These are phyloP conservation scores for Melitaea cinxia DNA, from an alignment of 1,140 invertebrate genomes.

Conservation along the genomic window DNA sequence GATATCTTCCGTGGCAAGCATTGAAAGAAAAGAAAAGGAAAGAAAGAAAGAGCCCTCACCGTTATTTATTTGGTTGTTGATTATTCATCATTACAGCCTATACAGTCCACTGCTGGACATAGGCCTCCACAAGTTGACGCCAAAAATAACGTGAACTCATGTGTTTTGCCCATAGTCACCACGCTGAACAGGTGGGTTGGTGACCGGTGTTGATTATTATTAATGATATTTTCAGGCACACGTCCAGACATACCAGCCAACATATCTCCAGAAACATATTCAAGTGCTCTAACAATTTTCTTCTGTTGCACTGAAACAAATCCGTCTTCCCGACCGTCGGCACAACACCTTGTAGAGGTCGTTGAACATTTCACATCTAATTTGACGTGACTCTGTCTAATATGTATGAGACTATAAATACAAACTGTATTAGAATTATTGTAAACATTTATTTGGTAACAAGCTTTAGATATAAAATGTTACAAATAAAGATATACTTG, in stretches of 20 bases:
- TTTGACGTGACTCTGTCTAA: background rate
- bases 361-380: constrained; percentile 29
- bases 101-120: too few species aligned
- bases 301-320: constrained; percentile 86
- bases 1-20: too few species aligned
- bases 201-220: too few species aligned
- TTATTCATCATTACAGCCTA: too few species aligned
- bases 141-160: too few species aligned
- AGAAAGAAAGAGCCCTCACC: too few species aligned
- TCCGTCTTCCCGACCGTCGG: constrained; percentile 84
- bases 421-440: background rate
- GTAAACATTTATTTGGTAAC: background rate
- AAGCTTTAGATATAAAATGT: constrained; percentile 19
- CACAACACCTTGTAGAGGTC: constrained; percentile 56
- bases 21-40: too few species aligned
- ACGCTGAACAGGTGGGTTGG: too few species aligned
- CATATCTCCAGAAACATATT: constrained; percentile 84
- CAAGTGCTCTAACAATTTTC: constrained; percentile 86
- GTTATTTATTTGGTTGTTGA: too few species aligned
- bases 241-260: constrained; percentile 86
- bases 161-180: too few species aligned
- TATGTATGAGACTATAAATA: background rate
- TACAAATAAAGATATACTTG: too few species aligned
- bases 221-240: constrained; percentile 78
- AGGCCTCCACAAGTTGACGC: too few species aligned